phyloP scores from a whole-genome alignment of 1,140 invertebrate genomes.

The Caenorhabditis latens region DNA sequence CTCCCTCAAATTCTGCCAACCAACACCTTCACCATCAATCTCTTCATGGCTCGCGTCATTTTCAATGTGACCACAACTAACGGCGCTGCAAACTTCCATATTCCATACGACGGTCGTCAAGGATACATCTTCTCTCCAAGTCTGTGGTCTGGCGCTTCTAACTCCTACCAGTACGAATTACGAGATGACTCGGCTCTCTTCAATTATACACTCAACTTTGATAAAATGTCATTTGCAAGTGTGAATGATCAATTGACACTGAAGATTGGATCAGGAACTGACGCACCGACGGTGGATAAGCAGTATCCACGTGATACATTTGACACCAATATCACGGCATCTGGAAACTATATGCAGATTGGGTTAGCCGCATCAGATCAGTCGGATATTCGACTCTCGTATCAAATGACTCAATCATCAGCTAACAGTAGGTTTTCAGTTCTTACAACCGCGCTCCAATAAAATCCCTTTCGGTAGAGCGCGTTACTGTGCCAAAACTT shows the following conservation, averaged over 20 bases:
- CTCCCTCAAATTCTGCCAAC: constrained; percentile 2
- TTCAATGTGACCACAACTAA: neutral
- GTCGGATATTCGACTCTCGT: neutral
- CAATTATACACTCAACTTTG: neutral
- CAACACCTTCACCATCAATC: neutral
- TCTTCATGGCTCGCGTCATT: neutral
- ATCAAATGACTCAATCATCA: neutral
- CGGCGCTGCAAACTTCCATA: neutral
- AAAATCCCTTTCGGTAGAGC: too few relatives aligned
- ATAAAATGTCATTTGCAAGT: neutral
- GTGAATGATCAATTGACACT: neutral
- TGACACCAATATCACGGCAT: neutral
- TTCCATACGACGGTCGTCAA: neutral
- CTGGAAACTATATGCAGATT: neutral
- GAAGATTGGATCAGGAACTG: neutral
- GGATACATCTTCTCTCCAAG: constrained; percentile 27
- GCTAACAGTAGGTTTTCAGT: neutral
- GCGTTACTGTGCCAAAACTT: too few relatives aligned
- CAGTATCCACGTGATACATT: neutral
- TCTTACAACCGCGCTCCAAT: neutral
- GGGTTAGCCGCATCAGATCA: neutral
- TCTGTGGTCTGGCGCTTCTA: neutral
- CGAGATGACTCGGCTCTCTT: neutral
- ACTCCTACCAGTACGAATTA: constrained; percentile 23
- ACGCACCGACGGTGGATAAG: neutral